These are phyloP conservation scores for Smithornis capensis DNA, from an alignment of 2,113 vertebrate species.

Conservation along the genomic window DNA sequence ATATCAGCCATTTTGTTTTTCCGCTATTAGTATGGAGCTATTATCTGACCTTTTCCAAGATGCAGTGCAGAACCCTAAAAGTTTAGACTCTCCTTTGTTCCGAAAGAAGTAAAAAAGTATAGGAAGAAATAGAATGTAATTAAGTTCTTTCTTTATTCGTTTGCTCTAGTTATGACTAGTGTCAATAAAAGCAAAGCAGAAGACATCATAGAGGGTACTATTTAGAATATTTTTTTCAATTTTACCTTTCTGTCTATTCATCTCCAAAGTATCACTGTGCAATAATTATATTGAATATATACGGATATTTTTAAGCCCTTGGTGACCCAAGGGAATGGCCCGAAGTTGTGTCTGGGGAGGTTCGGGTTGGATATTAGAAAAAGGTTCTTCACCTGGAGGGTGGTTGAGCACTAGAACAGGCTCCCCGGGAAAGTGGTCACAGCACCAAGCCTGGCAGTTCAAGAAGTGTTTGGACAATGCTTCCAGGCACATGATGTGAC, in stretches of 20 bases:
- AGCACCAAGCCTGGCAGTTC: no score
- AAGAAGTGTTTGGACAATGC: no score
- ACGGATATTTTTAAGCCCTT: neutral
- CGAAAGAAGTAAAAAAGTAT: neutral
- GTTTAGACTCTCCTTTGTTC: neutral
- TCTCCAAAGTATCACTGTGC: neutral
- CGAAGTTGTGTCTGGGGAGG: no score
- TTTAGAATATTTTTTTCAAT: neutral
- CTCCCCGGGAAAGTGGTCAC: no score
- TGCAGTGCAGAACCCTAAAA: neutral
- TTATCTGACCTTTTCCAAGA: neutral
- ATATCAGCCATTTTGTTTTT: neutral
- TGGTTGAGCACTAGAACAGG: no score
- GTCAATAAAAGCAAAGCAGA: neutral
- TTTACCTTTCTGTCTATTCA: neutral
- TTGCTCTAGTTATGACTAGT: neutral
- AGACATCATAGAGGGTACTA: neutral
- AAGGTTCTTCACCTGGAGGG: no score
- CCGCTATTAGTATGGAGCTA: neutral
- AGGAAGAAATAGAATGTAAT: neutral
- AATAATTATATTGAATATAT: neutral
- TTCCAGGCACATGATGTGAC: no score
- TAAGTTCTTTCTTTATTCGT: neutral
- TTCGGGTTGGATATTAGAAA: no score
- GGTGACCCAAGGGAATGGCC: no score